Evolutionary conservation across 2,113 vertebrate species (phyloP).

Genomic region (Cyanoramphus novaezelandiae): DNA sequence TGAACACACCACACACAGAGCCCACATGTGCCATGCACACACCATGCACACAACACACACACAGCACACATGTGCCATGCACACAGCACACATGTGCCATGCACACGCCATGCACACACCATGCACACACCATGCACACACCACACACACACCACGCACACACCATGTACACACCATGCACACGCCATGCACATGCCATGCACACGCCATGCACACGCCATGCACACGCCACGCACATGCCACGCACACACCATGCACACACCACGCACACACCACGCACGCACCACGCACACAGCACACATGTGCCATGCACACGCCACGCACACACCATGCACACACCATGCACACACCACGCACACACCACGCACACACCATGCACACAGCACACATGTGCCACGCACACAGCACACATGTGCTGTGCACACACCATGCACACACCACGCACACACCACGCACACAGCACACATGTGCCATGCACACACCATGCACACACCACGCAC

Average conservation of each 20-base stretch:
- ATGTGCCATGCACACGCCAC: neutral
- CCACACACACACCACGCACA: too few relatives aligned
- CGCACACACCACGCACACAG: rapidly evolving
- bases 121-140: too few relatives aligned
- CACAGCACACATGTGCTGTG: too few relatives aligned
- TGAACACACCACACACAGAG: too few relatives aligned
- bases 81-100: too few relatives aligned
- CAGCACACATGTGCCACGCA: rapidly evolving
- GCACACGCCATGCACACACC: too few relatives aligned
- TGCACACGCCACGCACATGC: rapidly evolving
- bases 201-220: too few relatives aligned
- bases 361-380: rapidly evolving
- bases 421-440: neutral
- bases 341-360: rapidly evolving
- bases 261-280: neutral
- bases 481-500: neutral
- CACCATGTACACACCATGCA: neutral
- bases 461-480: neutral
- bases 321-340: too few relatives aligned
- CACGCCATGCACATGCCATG: too few relatives aligned
- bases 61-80: too few relatives aligned
- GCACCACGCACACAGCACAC: neutral
- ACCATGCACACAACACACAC: too few relatives aligned
- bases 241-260: neutral
- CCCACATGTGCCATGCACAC: rapidly evolving